These are phyloP conservation scores for Nephrotoma appendiculata DNA, from an alignment of 2,888 invertebrate genomes.

Conservation along the genomic window DNA sequence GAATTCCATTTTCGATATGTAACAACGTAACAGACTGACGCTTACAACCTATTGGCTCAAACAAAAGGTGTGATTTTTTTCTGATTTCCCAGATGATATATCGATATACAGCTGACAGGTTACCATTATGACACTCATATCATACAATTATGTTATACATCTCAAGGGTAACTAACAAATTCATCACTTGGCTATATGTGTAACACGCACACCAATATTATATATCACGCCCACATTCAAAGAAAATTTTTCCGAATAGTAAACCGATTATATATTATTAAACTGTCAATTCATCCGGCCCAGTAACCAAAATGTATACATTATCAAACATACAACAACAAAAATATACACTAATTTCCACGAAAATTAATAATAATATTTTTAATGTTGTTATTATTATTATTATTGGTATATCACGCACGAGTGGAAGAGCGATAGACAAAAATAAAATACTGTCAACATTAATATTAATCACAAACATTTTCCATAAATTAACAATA, in stretches of 20 bases:
- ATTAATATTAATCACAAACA: neutral
- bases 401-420: neutral
- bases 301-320: neutral
- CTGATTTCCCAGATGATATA: neutral
- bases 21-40: no score
- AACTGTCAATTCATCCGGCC: neutral
- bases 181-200: neutral
- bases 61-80: neutral
- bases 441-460: neutral
- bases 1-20: no score
- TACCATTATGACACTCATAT: neutral
- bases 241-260: no score
- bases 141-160: neutral
- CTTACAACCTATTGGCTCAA: no score
- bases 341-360: neutral
- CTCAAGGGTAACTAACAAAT: neutral
- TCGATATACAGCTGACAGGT: neutral
- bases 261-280: neutral
- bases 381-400: neutral
- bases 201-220: neutral
- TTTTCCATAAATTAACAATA: neutral
- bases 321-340: neutral
- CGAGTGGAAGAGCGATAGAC: neutral
- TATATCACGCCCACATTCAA: neutral
- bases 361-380: neutral